phyloP scores from a whole-genome alignment of 2,113 vertebrate genomes.

The Fukomys damarensis region DNA sequence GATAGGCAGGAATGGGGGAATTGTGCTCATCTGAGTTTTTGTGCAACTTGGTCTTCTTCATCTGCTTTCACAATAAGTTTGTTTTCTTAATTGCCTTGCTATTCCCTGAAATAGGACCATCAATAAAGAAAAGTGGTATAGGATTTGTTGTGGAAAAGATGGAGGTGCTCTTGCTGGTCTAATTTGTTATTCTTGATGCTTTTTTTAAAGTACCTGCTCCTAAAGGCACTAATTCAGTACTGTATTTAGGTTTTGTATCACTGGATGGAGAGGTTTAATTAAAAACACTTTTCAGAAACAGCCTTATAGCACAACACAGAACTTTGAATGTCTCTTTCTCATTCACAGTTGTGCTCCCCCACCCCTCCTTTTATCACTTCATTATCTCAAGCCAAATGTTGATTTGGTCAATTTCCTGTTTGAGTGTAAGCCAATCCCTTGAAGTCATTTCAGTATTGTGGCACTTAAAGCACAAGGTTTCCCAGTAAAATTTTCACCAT shows the following conservation, averaged over 20 bases:
- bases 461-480: constrained; percentile 65
- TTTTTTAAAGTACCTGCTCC: constrained; percentile 55
- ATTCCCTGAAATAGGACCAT: constrained; percentile 55
- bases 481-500: constrained; percentile 70
- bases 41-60: not conserved
- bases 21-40: not conserved
- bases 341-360: not conserved
- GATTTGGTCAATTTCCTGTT: constrained; percentile 83
- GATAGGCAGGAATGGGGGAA: not conserved
- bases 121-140: constrained; percentile 29
- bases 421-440: constrained; percentile 78
- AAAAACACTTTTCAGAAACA: constrained; percentile 74
- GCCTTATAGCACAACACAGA: constrained; percentile 17
- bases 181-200: constrained; percentile 56
- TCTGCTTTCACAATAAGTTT: constrained; percentile 52
- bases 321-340: not conserved
- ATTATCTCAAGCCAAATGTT: constrained; percentile 80
- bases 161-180: constrained; percentile 7
- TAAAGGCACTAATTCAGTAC: constrained; percentile 63
- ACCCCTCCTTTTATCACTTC: constrained; percentile 75
- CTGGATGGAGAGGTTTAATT: constrained; percentile 77
- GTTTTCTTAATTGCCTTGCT: constrained; percentile 67
- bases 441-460: constrained; percentile 74
- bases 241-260: constrained; percentile 61
- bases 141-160: constrained; percentile 58